Base-by-base conservation (phyloP, 2,888 invertebrate genomes). In the Ornithoptera alexandrae region DNA sequence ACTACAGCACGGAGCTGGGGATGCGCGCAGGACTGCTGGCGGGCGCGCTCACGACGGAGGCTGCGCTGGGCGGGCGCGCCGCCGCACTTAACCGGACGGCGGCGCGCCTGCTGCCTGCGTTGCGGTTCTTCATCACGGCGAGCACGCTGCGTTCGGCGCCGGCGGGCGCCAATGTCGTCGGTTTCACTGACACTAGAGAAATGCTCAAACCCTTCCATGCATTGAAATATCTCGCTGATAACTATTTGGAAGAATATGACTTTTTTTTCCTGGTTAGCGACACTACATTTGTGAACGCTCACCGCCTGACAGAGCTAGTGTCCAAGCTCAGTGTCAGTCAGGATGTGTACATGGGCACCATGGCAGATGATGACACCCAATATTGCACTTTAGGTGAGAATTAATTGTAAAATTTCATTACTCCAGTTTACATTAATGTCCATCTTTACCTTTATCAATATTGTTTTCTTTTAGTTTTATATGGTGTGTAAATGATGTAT, bases 1-100 rank as follows among this genome's bases (percentile, higher is more conserved):
- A 98, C 91, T 98, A 98, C 83, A 97, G 97, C 63, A 98, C 98
- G 0, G 99, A 99, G 86, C 94, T 99, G 68, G 98, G 98, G 22
- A 98, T 99, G 77, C 94, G 96, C 72, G 97, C 97, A 75, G 97
- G 97, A 81, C 85, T 98, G 24, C 96, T 98, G 81, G 95, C 97
- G 62, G 98, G 96, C 22, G 96, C 98, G 56, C 93, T 98, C 79
- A 97, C 96, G 22, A 95, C 95, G 1, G 95, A 95, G 78, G 95
- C 95, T 65, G 96, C 94, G 80, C 94, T 95, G 24, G 94, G 95
- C 71, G 94, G 94, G 56, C 93, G 96, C 76, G 97, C 96, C 74
- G 97, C 97, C 0, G 97, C 98, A 18, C 90, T 98, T n/a, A 99
- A 99, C 88, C 95, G 95, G 79, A 98, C 98, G 0, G 90, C 97